phyloP scores from a whole-genome alignment of 2,888 invertebrate genomes.

The Drosophila nigritarsus region DNA sequence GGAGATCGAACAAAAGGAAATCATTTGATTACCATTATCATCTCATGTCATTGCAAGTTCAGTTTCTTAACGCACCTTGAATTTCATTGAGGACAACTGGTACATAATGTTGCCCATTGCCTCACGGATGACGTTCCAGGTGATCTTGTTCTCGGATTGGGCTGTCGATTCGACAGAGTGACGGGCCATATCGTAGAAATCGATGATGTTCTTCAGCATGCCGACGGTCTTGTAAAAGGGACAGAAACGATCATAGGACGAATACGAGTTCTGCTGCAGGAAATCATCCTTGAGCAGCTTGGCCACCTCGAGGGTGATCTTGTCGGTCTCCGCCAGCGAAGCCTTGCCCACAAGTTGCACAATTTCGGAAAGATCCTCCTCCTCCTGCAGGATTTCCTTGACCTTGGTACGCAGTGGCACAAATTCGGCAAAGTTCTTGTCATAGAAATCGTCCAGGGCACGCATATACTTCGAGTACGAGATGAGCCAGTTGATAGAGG shows the following conservation, averaged over 20 bases:
- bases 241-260: slow-evolving; percentile 98
- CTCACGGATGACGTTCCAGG: slow-evolving; percentile 98
- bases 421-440: slow-evolving; percentile 98
- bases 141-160: slow-evolving; percentile 99
- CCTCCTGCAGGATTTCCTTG: slow-evolving; percentile 98
- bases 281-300: slow-evolving; percentile 99
- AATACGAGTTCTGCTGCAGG: slow-evolving; percentile 99
- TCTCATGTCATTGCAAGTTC: background rate
- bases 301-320: slow-evolving; percentile 99
- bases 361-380: slow-evolving; percentile 99
- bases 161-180: slow-evolving; percentile 99
- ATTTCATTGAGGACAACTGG: slow-evolving; percentile 99
- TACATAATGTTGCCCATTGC: slow-evolving; percentile 98
- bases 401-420: slow-evolving; percentile 97
- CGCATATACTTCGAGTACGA: slow-evolving; percentile 99
- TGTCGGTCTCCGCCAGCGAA: slow-evolving; percentile 98
- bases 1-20: background rate
- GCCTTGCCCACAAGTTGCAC: slow-evolving; percentile 99
- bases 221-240: slow-evolving; percentile 99
- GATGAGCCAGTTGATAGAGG: slow-evolving; percentile 99
- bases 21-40: background rate
- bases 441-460: slow-evolving; percentile 99
- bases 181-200: slow-evolving; percentile 98
- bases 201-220: slow-evolving; percentile 99
- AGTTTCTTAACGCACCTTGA: slow-evolving; percentile 88